Evolutionary conservation across 2,113 vertebrate species (phyloP).

Genomic region (Pollimyrus isidori): DNA sequence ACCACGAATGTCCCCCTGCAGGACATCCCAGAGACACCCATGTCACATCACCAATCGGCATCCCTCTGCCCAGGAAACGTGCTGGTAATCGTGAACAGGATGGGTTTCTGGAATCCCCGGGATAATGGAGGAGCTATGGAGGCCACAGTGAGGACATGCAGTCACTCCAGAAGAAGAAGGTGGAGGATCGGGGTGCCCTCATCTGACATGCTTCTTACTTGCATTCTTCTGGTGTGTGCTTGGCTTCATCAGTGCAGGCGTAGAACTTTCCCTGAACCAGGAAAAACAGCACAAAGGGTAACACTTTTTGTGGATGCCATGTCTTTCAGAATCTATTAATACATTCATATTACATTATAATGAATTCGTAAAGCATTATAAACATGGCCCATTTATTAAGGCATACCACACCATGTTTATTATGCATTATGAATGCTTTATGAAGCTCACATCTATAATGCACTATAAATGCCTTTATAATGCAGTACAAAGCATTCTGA

Average conservation of each 20-base stretch:
- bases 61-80: not conserved
- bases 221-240: slow-evolving; percentile 81
- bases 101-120: not conserved
- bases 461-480: not conserved
- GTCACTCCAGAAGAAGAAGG: not conserved
- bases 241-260: slow-evolving; percentile 87
- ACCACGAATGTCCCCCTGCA: slow-evolving; percentile 76
- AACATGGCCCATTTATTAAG: not conserved
- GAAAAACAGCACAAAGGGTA: not conserved
- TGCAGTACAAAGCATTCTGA: no score
- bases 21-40: not conserved
- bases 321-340: not conserved
- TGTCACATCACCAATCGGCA: not conserved
- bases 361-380: not conserved
- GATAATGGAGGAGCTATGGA: not conserved
- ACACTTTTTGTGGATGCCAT: not conserved
- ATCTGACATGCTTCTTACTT: slow-evolving; percentile 57
- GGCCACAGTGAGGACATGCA: not conserved
- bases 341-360: not conserved
- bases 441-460: not conserved
- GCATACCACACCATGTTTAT: not conserved
- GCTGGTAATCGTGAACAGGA: not conserved
- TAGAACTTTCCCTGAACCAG: slow-evolving; percentile 79
- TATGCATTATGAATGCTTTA: not conserved
- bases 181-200: no score